Evolutionary conservation across 1,140 invertebrate genomes (phyloP).

Genomic region (Steinernema feltiae): DNA sequence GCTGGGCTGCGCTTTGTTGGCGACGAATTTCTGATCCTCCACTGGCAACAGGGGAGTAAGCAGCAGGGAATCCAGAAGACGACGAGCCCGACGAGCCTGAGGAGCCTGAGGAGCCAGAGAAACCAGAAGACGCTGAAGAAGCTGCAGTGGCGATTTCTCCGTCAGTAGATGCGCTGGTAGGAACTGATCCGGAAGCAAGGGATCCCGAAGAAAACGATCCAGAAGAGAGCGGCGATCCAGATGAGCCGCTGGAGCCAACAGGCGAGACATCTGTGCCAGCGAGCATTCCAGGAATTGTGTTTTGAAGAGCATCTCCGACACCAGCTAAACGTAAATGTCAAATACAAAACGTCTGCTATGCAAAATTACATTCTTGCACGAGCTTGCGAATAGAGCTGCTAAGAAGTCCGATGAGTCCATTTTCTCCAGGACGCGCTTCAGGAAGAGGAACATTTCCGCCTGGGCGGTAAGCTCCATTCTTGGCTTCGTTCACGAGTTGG

Average conservation of each 20-base stretch:
- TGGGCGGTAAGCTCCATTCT: slow-evolving; percentile 30
- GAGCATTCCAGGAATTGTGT: slow-evolving; percentile 47
- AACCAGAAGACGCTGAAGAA: background rate
- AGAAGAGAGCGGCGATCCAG: slow-evolving; percentile 17
- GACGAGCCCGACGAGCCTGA: background rate
- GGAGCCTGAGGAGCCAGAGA: background rate
- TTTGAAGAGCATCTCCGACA: slow-evolving; percentile 53
- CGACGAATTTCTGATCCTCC: slow-evolving; percentile 41
- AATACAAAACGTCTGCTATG: slow-evolving; percentile 15
- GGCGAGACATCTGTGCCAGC: slow-evolving; percentile 30
- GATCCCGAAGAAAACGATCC: background rate
- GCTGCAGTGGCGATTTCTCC: background rate
- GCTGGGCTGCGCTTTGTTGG: slow-evolving; percentile 52
- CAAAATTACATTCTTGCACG: slow-evolving; percentile 51
- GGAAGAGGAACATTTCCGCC: slow-evolving; percentile 43
- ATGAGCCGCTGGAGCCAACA: slow-evolving; percentile 19
- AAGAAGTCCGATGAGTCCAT: slow-evolving; percentile 54
- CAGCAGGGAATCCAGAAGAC: background rate
- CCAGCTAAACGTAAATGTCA: slow-evolving; percentile 45
- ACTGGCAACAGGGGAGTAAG: background rate
- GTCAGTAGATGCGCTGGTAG: background rate
- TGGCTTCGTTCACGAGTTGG: slow-evolving; percentile 36
- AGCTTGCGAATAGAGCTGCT: slow-evolving; percentile 55
- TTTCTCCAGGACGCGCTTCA: slow-evolving; percentile 57
- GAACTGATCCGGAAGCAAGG: background rate